These are phyloP conservation scores for Amphipyra berbera DNA, from an alignment of 2,888 invertebrate genomes.

Conservation along the genomic window DNA sequence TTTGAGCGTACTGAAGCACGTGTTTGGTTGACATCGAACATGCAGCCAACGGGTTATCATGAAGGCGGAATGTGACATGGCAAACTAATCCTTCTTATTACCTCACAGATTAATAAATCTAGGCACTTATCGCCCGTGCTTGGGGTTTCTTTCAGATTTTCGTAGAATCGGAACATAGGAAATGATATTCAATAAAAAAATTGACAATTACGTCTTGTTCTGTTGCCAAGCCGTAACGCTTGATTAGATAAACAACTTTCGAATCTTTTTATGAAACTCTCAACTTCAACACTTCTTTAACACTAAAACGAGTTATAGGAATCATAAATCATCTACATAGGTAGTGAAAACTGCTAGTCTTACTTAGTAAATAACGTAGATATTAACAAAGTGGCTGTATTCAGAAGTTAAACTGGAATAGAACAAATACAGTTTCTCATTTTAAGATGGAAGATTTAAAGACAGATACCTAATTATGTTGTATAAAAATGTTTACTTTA, in stretches of 20 bases:
- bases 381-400: too few relatives aligned
- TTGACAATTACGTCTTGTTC: not conserved
- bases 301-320: not conserved
- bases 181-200: not conserved
- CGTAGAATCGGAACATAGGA: not conserved
- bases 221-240: not conserved
- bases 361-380: too few relatives aligned
- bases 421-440: too few relatives aligned
- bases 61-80: slow-evolving; percentile 29
- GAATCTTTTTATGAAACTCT: not conserved
- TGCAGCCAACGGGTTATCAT: slow-evolving; percentile 53
- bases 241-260: not conserved
- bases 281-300: not conserved
- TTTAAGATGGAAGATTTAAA: too few relatives aligned
- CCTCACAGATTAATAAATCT: slow-evolving; percentile 13
- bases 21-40: slow-evolving; percentile 57
- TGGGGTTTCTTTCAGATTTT: not conserved
- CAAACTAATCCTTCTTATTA: slow-evolving; percentile 15
- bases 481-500: too few relatives aligned
- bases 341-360: not conserved
- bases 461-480: too few relatives aligned
- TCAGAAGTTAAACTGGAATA: too few relatives aligned
- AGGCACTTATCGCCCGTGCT: slow-evolving; percentile 1
- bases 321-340: not conserved
- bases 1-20: slow-evolving; percentile 51